Evolutionary conservation across 2,888 invertebrate genomes (phyloP), one percentile per base, ranked within the genome.

Genomic region (Noctua pronuba): DNA sequence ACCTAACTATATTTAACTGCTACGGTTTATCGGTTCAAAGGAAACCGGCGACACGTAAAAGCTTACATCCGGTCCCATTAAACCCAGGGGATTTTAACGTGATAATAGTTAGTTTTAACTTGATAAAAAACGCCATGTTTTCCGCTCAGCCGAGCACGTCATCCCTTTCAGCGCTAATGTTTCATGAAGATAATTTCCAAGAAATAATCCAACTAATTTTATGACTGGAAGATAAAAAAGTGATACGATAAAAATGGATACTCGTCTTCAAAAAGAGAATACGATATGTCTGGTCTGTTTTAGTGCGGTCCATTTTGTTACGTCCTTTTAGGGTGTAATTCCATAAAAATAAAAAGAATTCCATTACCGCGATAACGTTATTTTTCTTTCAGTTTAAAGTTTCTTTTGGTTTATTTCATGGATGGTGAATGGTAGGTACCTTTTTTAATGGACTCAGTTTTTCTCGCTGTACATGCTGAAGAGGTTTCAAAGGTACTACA

Each of bases 211-310:
- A 18, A 24, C 8, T 69, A 68, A 87, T 74, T 78, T 83, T 75
- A 80, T 76, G 49, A 13, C 8, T 49, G 35, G n/a, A 49, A 73
- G 64, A 80, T 79, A 80, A 85, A 84, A 86, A 69, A 66, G 71
- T 70, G 52, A 64, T 67, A 52, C 44, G 24, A 68, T 77, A 67
- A 77, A 74, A 76, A 74, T 49, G 10, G 64, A 69, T 55, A 35
- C 41, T 28, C 6, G 28, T 38, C 60, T 70, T 64, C 44, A 75
- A 72, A 83, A 82, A 70, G 44, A 18, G 71, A 75, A 85, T 52
- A 69, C 46, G 77, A 83, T 76, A 82, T 65, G 31, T 76, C 76
- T 82, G 73, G 74, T 62, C 21, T 31, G 21, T 75, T 86, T 85
- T 77, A 85, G 46, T 60, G 38, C 86, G 68, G 81, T 70, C 49